Evolutionary conservation across 2,113 vertebrate genomes (phyloP), one percentile per base, ranked within the genome.

Genomic region (Pholis gunnellus): DNA sequence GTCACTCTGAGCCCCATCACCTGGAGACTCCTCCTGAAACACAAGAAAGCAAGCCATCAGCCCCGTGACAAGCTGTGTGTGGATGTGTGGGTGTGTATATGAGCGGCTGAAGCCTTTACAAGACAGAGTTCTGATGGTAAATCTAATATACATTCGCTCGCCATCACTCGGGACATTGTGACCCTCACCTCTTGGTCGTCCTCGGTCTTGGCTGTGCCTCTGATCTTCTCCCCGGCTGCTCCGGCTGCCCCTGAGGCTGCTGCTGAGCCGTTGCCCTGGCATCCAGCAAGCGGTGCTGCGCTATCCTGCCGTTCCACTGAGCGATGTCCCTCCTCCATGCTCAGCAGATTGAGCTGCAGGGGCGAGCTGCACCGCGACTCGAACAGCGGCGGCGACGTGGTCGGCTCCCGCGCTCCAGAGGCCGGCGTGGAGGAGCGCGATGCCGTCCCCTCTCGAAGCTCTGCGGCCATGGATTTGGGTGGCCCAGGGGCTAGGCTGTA

Each of bases 281-380:
- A 78, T 74, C 7, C 81, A 0, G 90, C 70, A 3, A 73, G 71
- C 0, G 9, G 54, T 0, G 88, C 78, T n/a, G 88, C 54, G 78
- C 87, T 86, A 76, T 96, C 93, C 82, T 88, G 92, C 9, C 86
- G 83, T 2, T 94, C 93, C 50, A 89, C 46, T 0, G 89, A 89
- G 11, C 96, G 96, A 0, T 96, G 96, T 0, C 93, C 95, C 75
- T 99, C 98, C 74, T 99, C 97, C 91, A 99, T 93, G 82, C 98
- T 97, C 0, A 99, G 95, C 57, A 99, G 95, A 69, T 99, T 98
- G 72, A 98, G 95, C 88, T 98, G 97, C 73, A 99, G 94, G 0
- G 98, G 98, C 0, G 98, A 98, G 93, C 98, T 99, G 91, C 97
- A 97, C 0, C 96, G 95, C 0, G 98, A 99, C 86, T 97, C 97